These are phyloP conservation scores for Aepyceros melampus DNA, from an alignment of 2,113 vertebrate species.

Conservation along the genomic window DNA sequence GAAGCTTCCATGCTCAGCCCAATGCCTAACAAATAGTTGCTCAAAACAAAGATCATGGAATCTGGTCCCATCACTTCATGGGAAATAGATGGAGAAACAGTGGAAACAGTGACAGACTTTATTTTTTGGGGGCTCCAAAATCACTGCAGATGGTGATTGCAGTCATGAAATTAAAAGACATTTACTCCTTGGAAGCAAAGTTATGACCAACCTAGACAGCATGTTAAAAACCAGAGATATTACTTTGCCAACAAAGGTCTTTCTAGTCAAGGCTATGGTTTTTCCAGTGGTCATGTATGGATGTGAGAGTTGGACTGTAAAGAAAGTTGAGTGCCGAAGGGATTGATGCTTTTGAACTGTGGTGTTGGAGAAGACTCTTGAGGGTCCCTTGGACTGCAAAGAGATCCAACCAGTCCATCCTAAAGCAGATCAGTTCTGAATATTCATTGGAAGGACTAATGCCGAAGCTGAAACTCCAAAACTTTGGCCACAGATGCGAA, in stretches of 20 bases:
- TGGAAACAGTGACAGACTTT: background rate
- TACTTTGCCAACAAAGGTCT: background rate
- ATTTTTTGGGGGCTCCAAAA: rapidly evolving
- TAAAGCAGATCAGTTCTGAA: background rate
- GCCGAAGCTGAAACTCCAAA: background rate
- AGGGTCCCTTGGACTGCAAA: background rate
- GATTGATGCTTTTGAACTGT: background rate
- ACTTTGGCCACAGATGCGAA: background rate
- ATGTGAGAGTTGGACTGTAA: background rate
- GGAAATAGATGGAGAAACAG: background rate
- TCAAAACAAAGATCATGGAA: background rate
- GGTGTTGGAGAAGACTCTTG: background rate
- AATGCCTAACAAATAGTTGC: background rate
- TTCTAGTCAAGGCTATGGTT: background rate
- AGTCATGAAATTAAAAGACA: background rate
- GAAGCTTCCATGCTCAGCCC: background rate
- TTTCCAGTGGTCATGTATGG: background rate
- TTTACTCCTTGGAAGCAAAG: background rate
- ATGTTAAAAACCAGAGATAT: background rate
- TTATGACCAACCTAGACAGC: background rate
- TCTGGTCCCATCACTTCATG: background rate
- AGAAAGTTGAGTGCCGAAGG: rapidly evolving
- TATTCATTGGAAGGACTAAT: background rate
- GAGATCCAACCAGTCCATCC: background rate
- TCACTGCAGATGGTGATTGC: background rate